Conservation (phyloP, 2,797 vertebrate genomes). For the Lacerta viridis region DNA sequence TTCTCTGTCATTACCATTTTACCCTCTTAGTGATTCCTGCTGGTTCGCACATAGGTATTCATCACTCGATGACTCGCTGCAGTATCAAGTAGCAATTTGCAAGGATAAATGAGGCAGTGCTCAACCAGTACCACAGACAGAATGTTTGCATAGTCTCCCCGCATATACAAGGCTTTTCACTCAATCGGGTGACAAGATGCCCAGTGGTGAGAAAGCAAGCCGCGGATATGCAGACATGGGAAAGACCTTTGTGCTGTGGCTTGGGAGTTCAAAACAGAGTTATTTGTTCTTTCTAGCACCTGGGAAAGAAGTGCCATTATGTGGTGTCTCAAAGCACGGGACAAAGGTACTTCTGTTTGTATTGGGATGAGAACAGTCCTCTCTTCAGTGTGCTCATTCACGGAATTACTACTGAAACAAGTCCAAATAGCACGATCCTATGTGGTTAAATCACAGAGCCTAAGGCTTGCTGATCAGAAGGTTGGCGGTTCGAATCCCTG, state of each 20-base stretch:
- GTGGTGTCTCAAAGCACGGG: background rate
- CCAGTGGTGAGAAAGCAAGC: background rate
- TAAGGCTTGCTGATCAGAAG: too few species aligned
- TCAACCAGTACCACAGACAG: background rate
- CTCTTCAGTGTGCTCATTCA: background rate
- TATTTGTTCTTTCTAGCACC: background rate
- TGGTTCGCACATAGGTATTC: background rate
- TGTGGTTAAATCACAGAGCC: too few species aligned
- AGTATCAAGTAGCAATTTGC: background rate
- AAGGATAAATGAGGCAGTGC: background rate
- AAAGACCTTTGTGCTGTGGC: background rate
- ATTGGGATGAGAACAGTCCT: background rate
- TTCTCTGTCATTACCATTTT: background rate
- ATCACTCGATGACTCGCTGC: background rate
- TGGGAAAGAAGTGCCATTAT: background rate
- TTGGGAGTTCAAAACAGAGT: too few species aligned
- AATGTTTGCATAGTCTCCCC: background rate
- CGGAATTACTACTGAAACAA: background rate
- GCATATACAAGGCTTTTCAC: background rate
- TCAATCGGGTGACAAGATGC: background rate
- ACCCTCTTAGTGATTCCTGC: background rate
- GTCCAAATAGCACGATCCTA: background rate
- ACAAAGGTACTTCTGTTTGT: background rate
- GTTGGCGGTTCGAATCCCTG: too few species aligned
- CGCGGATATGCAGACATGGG: too few species aligned